Evolutionary conservation across 2,113 vertebrate genomes (phyloP).

Genomic region (Archilochus colubris): DNA sequence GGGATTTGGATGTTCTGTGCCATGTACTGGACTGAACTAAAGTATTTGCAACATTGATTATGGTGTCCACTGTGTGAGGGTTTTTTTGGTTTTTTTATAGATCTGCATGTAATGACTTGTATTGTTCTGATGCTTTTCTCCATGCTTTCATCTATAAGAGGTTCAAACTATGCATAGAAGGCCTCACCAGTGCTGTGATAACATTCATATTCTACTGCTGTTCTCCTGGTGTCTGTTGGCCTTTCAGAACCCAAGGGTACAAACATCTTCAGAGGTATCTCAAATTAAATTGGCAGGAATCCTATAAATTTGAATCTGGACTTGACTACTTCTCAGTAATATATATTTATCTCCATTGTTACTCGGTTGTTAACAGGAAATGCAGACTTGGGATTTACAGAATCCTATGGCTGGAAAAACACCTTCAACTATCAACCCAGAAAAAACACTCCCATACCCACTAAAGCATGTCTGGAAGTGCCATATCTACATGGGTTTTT

Average conservation of each 20-base stretch:
- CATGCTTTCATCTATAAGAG: accelerated
- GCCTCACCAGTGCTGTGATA: neutral
- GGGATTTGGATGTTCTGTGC: neutral
- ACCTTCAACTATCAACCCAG: too few species aligned
- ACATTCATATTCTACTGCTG: neutral
- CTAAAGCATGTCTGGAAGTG: too few species aligned
- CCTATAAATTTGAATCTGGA: neutral
- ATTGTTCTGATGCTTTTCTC: neutral
- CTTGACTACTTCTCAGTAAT: neutral
- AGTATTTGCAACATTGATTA: neutral
- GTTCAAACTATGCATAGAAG: neutral
- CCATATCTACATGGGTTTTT: too few species aligned
- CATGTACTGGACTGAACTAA: neutral
- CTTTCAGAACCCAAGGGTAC: neutral
- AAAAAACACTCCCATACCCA: too few species aligned
- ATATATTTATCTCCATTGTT: neutral
- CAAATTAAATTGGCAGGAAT: neutral
- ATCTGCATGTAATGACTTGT: accelerated
- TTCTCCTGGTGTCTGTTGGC: neutral
- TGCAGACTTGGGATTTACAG: neutral
- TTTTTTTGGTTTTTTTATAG: neutral
- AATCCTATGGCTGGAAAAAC: too few species aligned
- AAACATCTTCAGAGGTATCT: neutral
- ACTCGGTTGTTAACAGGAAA: neutral
- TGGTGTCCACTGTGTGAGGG: accelerated